Base-by-base conservation (phyloP, 1,140 invertebrate species). In the Penaeus vannamei region DNA sequence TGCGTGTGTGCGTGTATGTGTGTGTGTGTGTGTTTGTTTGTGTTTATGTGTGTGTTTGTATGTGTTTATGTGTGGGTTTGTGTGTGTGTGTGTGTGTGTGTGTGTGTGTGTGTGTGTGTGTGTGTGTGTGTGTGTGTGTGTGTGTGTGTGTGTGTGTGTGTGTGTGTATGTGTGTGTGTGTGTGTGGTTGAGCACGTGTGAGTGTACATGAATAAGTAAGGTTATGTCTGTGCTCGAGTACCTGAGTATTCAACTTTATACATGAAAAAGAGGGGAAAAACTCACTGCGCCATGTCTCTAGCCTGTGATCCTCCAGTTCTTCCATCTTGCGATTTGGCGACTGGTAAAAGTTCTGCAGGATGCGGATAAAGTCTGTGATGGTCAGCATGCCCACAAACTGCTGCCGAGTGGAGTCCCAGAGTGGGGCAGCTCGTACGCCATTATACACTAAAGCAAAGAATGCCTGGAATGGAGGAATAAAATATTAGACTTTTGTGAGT, bases 301-400 rank as follows among this genome's bases (percentile, higher is more conserved):
- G 95, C 93, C 98, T 97, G 93, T 99, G 98, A 93, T 99, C 98
- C 93, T 99, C 99, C 90, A 99, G 94, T 93, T 99, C 98, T 90
- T 98, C 97, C 96, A 99, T 99, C 86, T 95, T 95, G 88, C 98
- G 96, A 91, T 96, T 95, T 29, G 97, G 96, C 91, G 97, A 97
- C 92, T 97, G 98, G 94, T 99, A 99, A 96, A 98, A 99, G 88
- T 93, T 94, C 94, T 98, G 96, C 81, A 99, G 94, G 92, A 99
- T 99, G 93, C 98, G 98, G 92, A 99, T 99, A 93, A 99, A 99
- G 94, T 99, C 99, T 77, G 99, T 99, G 92, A 99, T 99, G 62
- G 99, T 99, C 82, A 99, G 94, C 98, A 99, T 99, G 79, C 98
- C 97, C 59, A 98, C 96, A 93, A 96, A 99, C 93, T 97, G 95